Conservation (phyloP, 2,797 vertebrate genomes). For the Tadarida brasiliensis region DNA sequence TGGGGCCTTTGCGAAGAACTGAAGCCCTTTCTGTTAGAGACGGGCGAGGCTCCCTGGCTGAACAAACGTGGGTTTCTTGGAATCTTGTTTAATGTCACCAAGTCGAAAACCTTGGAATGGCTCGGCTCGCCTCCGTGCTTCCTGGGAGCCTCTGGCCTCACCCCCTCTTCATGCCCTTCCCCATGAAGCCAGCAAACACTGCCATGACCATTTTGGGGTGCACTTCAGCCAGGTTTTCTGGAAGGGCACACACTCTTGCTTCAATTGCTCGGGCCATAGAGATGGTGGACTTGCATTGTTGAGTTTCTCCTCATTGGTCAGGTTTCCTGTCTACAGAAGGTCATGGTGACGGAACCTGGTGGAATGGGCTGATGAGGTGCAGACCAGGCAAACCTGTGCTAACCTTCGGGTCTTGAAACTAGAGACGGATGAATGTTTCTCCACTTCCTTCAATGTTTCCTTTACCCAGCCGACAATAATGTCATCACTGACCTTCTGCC, state of each 20-base stretch:
- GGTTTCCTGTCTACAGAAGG: not conserved
- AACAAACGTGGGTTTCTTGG: not conserved
- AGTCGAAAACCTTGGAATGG: constrained; percentile 52
- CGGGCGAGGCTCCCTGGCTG: constrained; percentile 59
- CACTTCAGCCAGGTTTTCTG: constrained; percentile 97
- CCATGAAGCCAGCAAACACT: constrained; percentile 98
- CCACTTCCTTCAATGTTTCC: constrained; percentile 88
- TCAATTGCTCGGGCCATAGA: constrained; percentile 98
- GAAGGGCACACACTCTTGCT: constrained; percentile 96
- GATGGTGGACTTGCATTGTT: constrained; percentile 90
- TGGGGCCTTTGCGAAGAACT: constrained; percentile 66
- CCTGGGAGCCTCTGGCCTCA: constrained; percentile 82
- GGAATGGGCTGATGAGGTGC: not conserved
- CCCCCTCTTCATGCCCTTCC: constrained; percentile 93
- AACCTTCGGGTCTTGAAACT: constrained; percentile 93
- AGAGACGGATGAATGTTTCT: constrained; percentile 91
- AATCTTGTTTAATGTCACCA: not conserved
- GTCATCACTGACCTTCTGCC: constrained; percentile 96
- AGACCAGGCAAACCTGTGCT: not conserved
- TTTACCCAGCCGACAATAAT: constrained; percentile 97
- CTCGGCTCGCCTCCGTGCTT: constrained; percentile 50
- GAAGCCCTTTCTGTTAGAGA: constrained; percentile 74
- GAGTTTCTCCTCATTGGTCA: not conserved
- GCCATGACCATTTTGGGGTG: constrained; percentile 99
- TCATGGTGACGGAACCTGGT: not conserved